Percentiles rank a stretch among this genome's conserved stretches.
These are phyloP conservation scores for Drosophila yakuba DNA, from an alignment of 1,140 invertebrate genomes.

Conservation along the genomic window DNA sequence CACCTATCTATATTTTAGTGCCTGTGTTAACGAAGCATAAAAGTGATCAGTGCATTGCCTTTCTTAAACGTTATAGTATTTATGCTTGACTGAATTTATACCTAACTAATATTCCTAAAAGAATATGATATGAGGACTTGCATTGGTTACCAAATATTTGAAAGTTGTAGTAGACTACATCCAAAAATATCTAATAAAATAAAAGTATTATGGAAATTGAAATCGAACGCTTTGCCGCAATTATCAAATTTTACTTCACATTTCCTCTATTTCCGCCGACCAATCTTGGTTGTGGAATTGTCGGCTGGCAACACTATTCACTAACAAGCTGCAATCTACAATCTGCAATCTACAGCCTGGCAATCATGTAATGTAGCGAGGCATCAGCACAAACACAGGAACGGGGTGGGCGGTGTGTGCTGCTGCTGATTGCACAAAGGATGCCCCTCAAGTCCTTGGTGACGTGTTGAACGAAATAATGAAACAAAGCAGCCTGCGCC, in stretches of 20 bases:
- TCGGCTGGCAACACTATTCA: slow-evolving; percentile 1
- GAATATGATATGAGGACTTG: neutral
- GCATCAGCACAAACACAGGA: slow-evolving; percentile 44
- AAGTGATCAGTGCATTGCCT: no score
- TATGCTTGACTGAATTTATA: no score
- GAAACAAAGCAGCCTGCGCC: slow-evolving; percentile 51
- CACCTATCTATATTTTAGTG: no score
- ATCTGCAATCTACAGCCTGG: slow-evolving; percentile 36
- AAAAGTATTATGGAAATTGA: no score
- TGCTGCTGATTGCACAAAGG: slow-evolving; percentile 77
- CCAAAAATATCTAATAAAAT: no score
- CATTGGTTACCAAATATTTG: no score
- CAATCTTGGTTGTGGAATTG: neutral
- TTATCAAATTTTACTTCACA: no score
- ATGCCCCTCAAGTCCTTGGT: slow-evolving; percentile 76
- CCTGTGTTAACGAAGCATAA: no score
- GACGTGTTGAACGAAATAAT: slow-evolving; percentile 74
- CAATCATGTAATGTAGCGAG: slow-evolving; percentile 59
- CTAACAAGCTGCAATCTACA: slow-evolving; percentile 64
- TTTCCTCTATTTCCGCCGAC: neutral
- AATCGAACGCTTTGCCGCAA: no score
- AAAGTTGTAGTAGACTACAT: no score
- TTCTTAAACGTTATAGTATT: neutral
- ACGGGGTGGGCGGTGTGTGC: slow-evolving; percentile 31
- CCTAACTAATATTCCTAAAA: no score